A percentile compares a stretch with the other conserved stretches of the same genome.
These are phyloP conservation scores for Adineta ricciae DNA, from an alignment of 2,888 invertebrate species.

Conservation along the genomic window DNA sequence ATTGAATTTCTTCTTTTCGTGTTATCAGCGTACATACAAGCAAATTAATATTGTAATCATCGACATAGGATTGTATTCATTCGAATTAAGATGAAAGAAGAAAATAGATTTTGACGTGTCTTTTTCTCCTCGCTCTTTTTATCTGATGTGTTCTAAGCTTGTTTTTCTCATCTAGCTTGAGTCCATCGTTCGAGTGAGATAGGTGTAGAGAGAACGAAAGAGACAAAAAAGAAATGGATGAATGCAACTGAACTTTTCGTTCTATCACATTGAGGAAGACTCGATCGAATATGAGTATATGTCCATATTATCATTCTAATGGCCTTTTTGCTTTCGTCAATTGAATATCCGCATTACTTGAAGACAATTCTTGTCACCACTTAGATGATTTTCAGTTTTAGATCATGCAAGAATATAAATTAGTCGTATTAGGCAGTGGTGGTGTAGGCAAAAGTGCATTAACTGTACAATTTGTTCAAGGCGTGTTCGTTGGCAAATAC, in stretches of 20 bases:
- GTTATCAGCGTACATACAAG: too few species aligned
- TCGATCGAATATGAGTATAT: not conserved
- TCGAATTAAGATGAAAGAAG: too few species aligned
- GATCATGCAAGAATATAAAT: constrained; percentile 96
- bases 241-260: not conserved
- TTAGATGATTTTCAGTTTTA: not conserved
- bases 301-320: not conserved
- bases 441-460: constrained; percentile 96
- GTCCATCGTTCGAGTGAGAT: not conserved
- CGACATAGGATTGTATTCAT: too few species aligned
- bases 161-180: not conserved
- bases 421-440: constrained; percentile 96
- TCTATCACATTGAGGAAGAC: not conserved
- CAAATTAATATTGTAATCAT: too few species aligned
- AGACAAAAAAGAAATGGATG: not conserved
- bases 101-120: too few species aligned
- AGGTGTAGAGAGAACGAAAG: not conserved
- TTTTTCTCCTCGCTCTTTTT: too few species aligned
- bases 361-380: too few species aligned
- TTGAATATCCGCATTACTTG: not conserved
- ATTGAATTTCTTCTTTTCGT: too few species aligned
- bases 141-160: too few species aligned
- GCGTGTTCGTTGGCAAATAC: constrained; percentile 98
- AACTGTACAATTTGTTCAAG: constrained; percentile 93
- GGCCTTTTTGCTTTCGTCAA: not conserved